A percentile compares a stretch with the other conserved stretches of the same genome.
These are phyloP conservation scores for Brachionus koreanus DNA, from an alignment of 1,140 invertebrate species.

Conservation along the genomic window DNA sequence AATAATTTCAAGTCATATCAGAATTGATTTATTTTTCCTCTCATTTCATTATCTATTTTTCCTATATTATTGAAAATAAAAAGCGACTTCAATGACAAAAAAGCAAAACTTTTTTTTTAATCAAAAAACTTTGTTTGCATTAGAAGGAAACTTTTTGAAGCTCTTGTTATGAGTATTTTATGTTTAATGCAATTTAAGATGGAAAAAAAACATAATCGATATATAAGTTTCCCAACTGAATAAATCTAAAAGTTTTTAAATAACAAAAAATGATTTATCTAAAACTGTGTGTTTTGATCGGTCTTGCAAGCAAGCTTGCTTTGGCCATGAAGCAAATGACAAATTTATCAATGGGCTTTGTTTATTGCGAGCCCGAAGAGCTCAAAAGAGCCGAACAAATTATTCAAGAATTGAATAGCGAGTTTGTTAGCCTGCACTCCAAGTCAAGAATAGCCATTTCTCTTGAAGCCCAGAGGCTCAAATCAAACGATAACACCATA, in stretches of 20 bases:
- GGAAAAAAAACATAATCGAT: background rate
- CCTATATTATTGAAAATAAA: background rate
- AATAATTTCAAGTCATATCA: background rate
- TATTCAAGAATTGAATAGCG: background rate
- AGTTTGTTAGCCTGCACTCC: background rate
- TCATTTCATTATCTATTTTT: background rate
- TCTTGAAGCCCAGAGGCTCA: background rate
- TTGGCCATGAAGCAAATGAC: background rate
- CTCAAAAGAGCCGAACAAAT: background rate
- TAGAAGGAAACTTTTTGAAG: background rate
- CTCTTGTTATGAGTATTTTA: background rate
- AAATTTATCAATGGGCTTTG: background rate
- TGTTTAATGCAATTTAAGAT: background rate
- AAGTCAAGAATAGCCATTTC: background rate
- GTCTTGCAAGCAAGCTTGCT: background rate
- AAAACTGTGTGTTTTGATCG: background rate
- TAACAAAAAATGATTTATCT: background rate
- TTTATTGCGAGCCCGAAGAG: conserved; percentile 6
- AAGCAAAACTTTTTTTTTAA: background rate
- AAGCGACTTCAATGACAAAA: background rate
- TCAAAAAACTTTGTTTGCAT: background rate
- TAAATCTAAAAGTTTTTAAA: background rate
- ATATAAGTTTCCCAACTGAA: background rate
- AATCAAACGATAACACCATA: conserved; percentile 16
- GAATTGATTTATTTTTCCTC: background rate